phyloP scores from a whole-genome alignment of 2,888 invertebrate species.

The Caenorhabditis sp. region DNA sequence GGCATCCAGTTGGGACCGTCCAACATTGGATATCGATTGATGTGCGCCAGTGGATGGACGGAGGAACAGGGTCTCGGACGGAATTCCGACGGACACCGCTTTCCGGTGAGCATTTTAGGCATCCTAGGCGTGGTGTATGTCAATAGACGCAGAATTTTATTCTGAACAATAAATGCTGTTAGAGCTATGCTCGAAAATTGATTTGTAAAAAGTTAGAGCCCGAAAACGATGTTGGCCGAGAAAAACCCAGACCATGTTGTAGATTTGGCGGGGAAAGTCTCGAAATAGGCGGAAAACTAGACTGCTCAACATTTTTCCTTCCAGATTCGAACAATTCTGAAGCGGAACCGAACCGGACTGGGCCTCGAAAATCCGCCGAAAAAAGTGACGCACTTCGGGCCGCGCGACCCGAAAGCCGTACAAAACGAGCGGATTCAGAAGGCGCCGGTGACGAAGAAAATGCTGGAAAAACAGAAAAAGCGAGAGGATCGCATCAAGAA shows the following conservation, averaged over 20 bases:
- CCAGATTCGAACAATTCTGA: constrained; percentile 85
- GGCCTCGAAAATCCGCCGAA: constrained; percentile 81
- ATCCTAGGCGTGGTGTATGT: too few relatives aligned
- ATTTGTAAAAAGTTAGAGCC: too few relatives aligned
- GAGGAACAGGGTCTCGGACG: constrained; percentile 75
- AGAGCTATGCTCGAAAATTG: too few relatives aligned
- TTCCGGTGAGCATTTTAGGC: constrained; percentile 48
- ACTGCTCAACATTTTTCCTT: too few relatives aligned
- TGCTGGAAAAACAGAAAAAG: constrained; percentile 67
- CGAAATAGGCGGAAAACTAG: too few relatives aligned
- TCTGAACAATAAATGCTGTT: too few relatives aligned
- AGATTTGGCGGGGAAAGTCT: too few relatives aligned
- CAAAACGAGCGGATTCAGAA: constrained; percentile 72
- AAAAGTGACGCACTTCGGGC: constrained; percentile 84
- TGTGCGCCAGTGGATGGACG: constrained; percentile 54
- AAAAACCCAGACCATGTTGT: too few relatives aligned
- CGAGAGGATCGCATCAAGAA: constrained; percentile 72
- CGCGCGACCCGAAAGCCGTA: constrained; percentile 82
- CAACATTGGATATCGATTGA: constrained; percentile 53
- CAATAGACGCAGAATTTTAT: too few relatives aligned
- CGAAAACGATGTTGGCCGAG: too few relatives aligned
- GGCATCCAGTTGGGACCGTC: constrained; percentile 45
- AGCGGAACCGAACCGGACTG: constrained; percentile 86
- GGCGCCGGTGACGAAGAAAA: constrained; percentile 60
- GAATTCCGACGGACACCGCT: constrained; percentile 54